Evolutionary conservation across 1,140 invertebrate genomes (phyloP), one percentile per base, ranked within the genome.

Genomic region (Choristoneura fumiferana): DNA sequence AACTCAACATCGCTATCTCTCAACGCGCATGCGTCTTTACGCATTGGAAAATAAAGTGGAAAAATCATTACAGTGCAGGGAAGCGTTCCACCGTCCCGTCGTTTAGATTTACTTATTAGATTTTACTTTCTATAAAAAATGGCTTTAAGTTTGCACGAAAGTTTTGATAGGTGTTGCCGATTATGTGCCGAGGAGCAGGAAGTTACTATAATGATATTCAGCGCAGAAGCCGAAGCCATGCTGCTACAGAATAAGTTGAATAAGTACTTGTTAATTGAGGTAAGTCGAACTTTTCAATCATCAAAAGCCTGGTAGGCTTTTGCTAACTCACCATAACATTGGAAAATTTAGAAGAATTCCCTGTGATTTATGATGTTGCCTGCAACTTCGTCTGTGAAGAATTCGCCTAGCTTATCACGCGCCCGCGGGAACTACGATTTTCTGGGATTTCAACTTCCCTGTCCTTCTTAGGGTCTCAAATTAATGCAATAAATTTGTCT

Each of bases 121-220:
- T 29, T 3, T 3, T 29, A 29, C 2, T 29, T 29, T 29, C 22
- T n/a, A 29, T 49, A 49, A 36, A 54, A 29, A 13, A 78, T 77
- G 77, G 65, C 61, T 53, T 35, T 64, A 18, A 65, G 36, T 57
- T 58, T 65, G 18, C 60, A 58, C 56, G 64, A 62, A 18, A 76
- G 62, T 63, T 86, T 89, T 62, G 80, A 89, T 65, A 71, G 80
- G 57, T 82, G 72, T 53, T 90, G 89, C 66, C 81, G 89, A 5
- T 72, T 90, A 35, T 90, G 89, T 64, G 84, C 87, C 34, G 71
- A 84, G 59, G 81, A 83, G 61, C 79, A 86, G 64, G 89, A 89
- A 63, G 83, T 84, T 18, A 87, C 87, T 12, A 81, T 89, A 65
- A 87, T 85, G 81, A 82, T 89, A 74, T 90, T 89, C 62, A 85